Percentiles rank a stretch among this genome's conserved stretches.
phyloP scores from a whole-genome alignment of 1,140 invertebrate species.

The Delia radicum region DNA sequence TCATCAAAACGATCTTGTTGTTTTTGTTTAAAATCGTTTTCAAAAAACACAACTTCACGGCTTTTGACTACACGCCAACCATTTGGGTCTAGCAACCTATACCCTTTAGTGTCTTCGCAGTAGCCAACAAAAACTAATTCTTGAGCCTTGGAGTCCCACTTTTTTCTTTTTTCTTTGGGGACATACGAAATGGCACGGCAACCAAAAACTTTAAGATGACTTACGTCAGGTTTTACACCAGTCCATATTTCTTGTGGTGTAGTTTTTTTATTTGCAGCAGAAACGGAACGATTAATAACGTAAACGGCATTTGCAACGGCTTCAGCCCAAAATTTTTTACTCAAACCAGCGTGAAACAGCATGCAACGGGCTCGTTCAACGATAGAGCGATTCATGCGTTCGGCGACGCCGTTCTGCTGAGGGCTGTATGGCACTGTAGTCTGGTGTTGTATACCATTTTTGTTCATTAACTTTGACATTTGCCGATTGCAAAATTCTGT shows the following conservation, averaged over 20 bases:
- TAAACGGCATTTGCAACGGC: slow-evolving; percentile 53
- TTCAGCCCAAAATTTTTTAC: slow-evolving; percentile 57
- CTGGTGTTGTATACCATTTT: slow-evolving; percentile 32
- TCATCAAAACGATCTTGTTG: not conserved
- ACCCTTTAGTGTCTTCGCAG: slow-evolving; percentile 48
- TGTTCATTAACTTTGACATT: not conserved
- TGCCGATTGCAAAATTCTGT: slow-evolving; percentile 36
- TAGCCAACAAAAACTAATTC: slow-evolving; percentile 55
- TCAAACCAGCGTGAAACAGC: slow-evolving; percentile 45
- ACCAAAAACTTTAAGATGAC: slow-evolving; percentile 48
- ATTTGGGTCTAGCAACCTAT: slow-evolving; percentile 48
- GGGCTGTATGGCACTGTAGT: slow-evolving; percentile 39
- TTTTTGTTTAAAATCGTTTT: slow-evolving; percentile 27
- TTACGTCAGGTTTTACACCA: slow-evolving; percentile 36
- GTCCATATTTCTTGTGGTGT: slow-evolving; percentile 39
- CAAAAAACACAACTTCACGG: too few relatives aligned
- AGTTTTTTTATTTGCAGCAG: slow-evolving; percentile 26
- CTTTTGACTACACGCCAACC: too few relatives aligned
- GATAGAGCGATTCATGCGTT: slow-evolving; percentile 41
- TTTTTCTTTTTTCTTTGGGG: slow-evolving; percentile 49
- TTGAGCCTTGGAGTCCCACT: slow-evolving; percentile 46
- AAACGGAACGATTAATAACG: slow-evolving; percentile 51
- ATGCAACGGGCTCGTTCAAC: slow-evolving; percentile 40
- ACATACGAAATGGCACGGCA: slow-evolving; percentile 53
- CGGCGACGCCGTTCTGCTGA: slow-evolving; percentile 44